These are phyloP conservation scores for Drosophila mayaguana DNA, from an alignment of 2,888 invertebrate species.

Conservation along the genomic window DNA sequence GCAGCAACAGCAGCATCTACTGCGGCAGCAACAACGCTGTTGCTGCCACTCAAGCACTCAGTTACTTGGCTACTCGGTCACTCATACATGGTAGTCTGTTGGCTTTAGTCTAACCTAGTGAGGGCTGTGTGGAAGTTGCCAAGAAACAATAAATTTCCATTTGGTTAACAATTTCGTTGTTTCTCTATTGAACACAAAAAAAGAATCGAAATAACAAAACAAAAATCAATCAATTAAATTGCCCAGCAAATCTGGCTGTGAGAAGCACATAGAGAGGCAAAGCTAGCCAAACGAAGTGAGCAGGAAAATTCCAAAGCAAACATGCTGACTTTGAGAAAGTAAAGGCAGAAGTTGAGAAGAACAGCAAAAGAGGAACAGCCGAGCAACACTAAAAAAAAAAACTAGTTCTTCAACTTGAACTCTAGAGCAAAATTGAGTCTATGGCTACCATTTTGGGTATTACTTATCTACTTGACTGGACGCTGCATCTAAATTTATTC, in stretches of 20 bases:
- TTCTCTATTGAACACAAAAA: neutral
- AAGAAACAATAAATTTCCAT: conserved; percentile 27
- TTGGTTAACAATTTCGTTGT: conserved; percentile 38
- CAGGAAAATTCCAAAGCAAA: neutral
- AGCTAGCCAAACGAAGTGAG: neutral
- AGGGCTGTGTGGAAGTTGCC: conserved; percentile 24
- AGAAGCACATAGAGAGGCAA: conserved; percentile 1
- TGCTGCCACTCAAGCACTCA: conserved; percentile 23
- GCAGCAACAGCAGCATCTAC: conserved; percentile 22
- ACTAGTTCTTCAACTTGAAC: neutral
- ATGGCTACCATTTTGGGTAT: neutral
- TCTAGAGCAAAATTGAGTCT: neutral
- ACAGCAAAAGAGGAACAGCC: neutral
- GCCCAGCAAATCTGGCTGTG: conserved; percentile 1
- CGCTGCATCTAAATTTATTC: neutral
- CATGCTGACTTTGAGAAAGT: neutral
- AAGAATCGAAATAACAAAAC: neutral
- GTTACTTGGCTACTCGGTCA: conserved; percentile 13
- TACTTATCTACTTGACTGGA: neutral
- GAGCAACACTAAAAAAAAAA: neutral
- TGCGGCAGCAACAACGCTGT: conserved; percentile 13
- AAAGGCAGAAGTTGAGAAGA: neutral
- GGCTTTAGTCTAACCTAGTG: conserved; percentile 17
- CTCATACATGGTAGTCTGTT: conserved; percentile 36
- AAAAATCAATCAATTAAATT: conserved; percentile 18